Evolutionary conservation across 1,140 invertebrate species (phyloP), one percentile per base, ranked within the genome.

Genomic region (Tachypleus tridentatus): DNA sequence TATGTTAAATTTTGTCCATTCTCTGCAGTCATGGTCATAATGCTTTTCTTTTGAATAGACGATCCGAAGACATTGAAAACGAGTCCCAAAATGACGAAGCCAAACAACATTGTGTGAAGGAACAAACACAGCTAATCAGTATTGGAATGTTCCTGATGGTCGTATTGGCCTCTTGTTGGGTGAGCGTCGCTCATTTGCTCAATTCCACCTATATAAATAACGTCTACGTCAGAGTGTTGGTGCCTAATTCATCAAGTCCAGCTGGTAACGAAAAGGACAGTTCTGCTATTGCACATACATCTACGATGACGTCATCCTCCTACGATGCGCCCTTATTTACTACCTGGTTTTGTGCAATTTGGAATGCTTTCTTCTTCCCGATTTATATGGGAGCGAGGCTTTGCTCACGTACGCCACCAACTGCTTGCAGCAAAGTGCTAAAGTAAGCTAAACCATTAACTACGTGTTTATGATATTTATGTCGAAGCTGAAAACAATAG

Each of bases 301-400:
- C 49, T 2, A 51, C 10, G 49, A 49, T 56, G 4, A 49, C 58
- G 50, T 7, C 7, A 5, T 48, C 58, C 3, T 57, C 81, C 11
- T 91, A 89, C 78, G 87, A 89, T 77, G 91, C 91, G 50, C 90
- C 92, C 60, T 93, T 95, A 77, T 91, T 95, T 75, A 92, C 91
- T 8, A 91, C 91, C n/a, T 97, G 92, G 91, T 93, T 94, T 75
- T 89, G 87, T 75, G 93, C 91, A 11, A 89, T 91, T 73, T 95
- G 89, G 85, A 87, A 90, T 6, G 83, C 92, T 67, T 77, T 95
- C 6, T 94, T 94, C 76, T 93, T 93, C 75, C 93, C 92, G 8
- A 79, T 94, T 57, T 95, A 93, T 76, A 81, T 92, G 59, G 76
- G 91, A 60, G 86, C 84, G 67, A 83, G 84, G 74, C 76, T 86